Conservation (phyloP, 2,113 vertebrate genomes). For the Heliornis fulica region DNA sequence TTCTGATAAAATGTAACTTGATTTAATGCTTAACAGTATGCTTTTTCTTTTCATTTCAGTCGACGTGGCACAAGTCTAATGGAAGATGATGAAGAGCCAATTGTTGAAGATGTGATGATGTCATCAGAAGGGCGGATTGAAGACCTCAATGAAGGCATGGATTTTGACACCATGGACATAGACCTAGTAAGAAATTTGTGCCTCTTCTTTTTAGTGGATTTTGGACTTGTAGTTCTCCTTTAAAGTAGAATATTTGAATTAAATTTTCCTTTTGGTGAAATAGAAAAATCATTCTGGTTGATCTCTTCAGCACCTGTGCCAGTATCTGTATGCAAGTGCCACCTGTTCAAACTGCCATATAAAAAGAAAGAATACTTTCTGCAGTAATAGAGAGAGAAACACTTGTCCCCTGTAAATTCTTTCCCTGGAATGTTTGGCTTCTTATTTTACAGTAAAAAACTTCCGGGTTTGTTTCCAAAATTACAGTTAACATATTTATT, state of each 20-base stretch:
- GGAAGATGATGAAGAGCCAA: conserved; percentile 99
- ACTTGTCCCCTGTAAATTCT: neutral
- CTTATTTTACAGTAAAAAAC: neutral
- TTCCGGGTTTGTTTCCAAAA: neutral
- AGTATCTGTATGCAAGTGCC: neutral
- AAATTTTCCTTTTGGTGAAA: neutral
- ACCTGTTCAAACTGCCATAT: neutral
- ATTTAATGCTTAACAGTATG: neutral
- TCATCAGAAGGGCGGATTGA: conserved; percentile 98
- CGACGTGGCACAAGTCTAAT: conserved; percentile 95
- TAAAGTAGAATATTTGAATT: neutral
- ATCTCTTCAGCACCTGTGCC: neutral
- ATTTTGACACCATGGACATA: conserved; percentile 99
- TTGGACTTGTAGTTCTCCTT: neutral
- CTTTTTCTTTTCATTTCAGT: conserved; percentile 71
- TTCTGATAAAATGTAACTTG: neutral
- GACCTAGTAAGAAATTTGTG: conserved; percentile 86
- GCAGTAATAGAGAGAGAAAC: neutral
- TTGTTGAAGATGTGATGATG: conserved; percentile 99
- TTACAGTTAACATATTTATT: neutral
- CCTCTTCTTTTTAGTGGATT: neutral
- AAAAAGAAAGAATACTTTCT: neutral
- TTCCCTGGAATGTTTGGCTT: neutral
- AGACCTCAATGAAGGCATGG: conserved; percentile 99
- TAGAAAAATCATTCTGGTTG: neutral